Base-by-base conservation (phyloP, 2,888 invertebrate species). In the Drosophila cognata region DNA sequence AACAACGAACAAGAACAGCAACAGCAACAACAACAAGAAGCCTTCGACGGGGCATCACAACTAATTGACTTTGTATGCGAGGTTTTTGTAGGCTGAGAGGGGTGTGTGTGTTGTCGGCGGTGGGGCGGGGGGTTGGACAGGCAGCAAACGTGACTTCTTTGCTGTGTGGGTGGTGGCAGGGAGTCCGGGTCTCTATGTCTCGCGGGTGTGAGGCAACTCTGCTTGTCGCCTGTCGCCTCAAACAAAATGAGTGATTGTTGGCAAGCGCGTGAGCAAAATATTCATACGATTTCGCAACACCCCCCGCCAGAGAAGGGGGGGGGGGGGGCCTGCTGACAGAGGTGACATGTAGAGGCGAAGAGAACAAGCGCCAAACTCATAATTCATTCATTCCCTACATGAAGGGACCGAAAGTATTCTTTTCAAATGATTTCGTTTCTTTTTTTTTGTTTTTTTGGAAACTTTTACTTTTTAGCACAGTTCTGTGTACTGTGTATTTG, bases 211-310 rank as follows among this genome's bases (percentile, higher is more conserved):
- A 33, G 63, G 52, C 7, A 33, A 57, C 16, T 25, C 50, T 60
- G 66, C 63, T 61, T 74, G 57, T 63, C 72, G 77, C 65, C 65
- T 64, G 65, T 63, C 73, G 84, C 62, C 74, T 61, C 55, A 57
- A 66, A 62, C 77, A 76, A 84, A 88, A 84, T 84, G 89, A 87
- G 74, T 87, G 89, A 87, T 87, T 87, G 89, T 77, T 87, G 86
- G 73, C 87, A 82, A 46, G 82, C 82, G 81, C 86, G 87, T 88
- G 85, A 85, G 86, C 75, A 70, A 85, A 85, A 85, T 85, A 86
- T 85, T 84, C 86, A 85, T 82, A 84, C 72, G 82, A 77, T 72
- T 74, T 82, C 71, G 64, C 84, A 77, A 64, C 52, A 48, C 3
- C 62, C 55, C 46, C 18, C 28, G 4, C 21, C 11, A 41, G 33